Evolutionary conservation across 2,888 invertebrate species (phyloP), one percentile per base, ranked within the genome.

Genomic region (Caenorhabditis sp.): DNA sequence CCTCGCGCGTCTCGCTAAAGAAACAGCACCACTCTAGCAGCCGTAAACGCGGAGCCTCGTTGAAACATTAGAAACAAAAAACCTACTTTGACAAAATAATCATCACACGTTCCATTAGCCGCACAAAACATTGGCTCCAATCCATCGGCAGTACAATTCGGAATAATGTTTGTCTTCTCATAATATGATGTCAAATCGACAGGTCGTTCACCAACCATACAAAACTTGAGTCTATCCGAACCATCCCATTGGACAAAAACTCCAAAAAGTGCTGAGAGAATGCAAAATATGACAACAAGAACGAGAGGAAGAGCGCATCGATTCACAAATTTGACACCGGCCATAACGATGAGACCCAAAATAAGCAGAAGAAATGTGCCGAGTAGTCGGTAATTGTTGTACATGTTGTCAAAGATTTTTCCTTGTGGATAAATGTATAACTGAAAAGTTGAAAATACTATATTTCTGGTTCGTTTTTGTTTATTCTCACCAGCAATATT

Each of bases 171-270:
- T 1, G 64, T 74, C 27, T 80, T 69, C 59, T 84, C 79, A 19
- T 67, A 71, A 59, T 82, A 84, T 3, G 71, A 66, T 12, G 77
- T 82, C 75, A 83, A 53, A 71, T 82, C 83, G 62, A 97, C 89
- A 66, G 97, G 90, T 58, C 97, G 92, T 81, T 93, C 94, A 31
- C 99, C 99, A 60, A 99, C 91, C 66, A 94, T 92, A 89, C 99
- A 99, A 91, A 97, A 93, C 95, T 92, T 92, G 83, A 95, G 91
- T 82, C 92, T 92, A 84, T 94, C 93, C 88, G 93, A 94, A 86
- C 96, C 96, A 88, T 95, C 91, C 88, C 93, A 92, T 90, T 95
- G 95, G 88, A 93, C 92, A 60, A 84, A 82, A 31, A 82, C 82
- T 55, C 88, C 88, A 58, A 86, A 66, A 64, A 87, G 85, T 17